Evolutionary conservation across 2,113 vertebrate species (phyloP).

Genomic region (Cottus gobio): DNA sequence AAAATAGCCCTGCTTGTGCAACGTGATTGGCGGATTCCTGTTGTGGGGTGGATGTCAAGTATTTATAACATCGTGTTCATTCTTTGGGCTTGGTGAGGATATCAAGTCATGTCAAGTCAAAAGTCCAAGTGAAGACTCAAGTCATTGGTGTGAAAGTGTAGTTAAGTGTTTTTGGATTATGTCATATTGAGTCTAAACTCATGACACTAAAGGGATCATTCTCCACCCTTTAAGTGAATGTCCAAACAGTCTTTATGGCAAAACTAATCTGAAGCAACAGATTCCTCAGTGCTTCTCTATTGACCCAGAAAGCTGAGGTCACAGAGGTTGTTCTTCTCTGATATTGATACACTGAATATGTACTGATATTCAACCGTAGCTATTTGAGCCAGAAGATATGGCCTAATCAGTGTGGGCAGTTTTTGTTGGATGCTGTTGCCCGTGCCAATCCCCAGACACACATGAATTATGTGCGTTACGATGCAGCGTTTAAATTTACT

Average conservation of each 20-base stretch:
- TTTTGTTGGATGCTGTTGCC: background rate
- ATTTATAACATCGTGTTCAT: background rate
- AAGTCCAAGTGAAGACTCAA: background rate
- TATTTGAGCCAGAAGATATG: background rate
- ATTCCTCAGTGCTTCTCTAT: no score
- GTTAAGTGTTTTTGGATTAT: background rate
- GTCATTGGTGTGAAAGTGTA: no score
- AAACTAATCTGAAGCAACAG: no score
- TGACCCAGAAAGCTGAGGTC: no score
- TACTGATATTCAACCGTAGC: background rate
- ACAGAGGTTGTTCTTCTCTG: background rate
- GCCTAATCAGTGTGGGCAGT: background rate
- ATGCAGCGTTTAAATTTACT: background rate
- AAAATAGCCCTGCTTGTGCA: background rate
- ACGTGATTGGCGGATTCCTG: background rate
- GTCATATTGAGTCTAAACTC: background rate
- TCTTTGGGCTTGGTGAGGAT: background rate
- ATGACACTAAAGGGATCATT: background rate
- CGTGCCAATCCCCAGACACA: background rate
- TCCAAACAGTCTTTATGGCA: no score
- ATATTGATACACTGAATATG: no score
- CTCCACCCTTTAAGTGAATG: no score
- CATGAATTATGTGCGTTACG: no score
- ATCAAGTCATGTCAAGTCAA: background rate
- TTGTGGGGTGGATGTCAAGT: background rate